Percentiles rank a stretch among this genome's conserved stretches.
Evolutionary conservation across 2,797 vertebrate species (phyloP).

Genomic region (Rhynchotus rufescens): DNA sequence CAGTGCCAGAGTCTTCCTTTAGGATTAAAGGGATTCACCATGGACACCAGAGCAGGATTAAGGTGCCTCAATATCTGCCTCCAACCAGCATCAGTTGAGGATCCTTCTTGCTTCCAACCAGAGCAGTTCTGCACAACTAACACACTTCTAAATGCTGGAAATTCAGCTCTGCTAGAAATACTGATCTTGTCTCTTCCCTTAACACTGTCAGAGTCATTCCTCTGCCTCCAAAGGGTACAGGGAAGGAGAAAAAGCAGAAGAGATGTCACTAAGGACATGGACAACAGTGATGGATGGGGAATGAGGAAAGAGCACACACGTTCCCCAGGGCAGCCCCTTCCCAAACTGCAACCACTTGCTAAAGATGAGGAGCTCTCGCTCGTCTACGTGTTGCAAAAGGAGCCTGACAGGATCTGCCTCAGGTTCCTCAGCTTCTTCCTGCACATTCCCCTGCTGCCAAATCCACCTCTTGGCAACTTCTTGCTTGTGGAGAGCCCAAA

Average conservation of each 20-base stretch:
- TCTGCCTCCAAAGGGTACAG: neutral
- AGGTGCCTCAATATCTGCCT: neutral
- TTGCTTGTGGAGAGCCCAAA: neutral
- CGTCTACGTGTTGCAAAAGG: no score
- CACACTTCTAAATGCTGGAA: neutral
- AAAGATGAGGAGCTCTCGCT: neutral
- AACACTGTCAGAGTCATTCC: neutral
- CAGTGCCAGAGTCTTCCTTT: no score
- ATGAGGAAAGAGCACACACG: accelerated
- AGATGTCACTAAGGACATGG: neutral
- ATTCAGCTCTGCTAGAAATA: neutral
- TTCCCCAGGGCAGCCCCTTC: neutral
- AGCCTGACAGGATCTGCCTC: neutral
- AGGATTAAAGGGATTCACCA: neutral
- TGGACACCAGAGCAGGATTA: neutral
- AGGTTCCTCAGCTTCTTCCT: neutral
- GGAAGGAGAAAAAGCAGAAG: accelerated
- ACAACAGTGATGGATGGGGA: no score
- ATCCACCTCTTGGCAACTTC: neutral
- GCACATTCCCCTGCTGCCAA: neutral
- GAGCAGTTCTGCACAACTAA: neutral
- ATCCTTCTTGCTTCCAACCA: neutral
- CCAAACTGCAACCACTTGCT: neutral
- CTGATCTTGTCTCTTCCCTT: neutral
- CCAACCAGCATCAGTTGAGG: neutral